Conservation (phyloP, 2,797 vertebrate genomes). For the Ctenopoma multispine region DNA sequence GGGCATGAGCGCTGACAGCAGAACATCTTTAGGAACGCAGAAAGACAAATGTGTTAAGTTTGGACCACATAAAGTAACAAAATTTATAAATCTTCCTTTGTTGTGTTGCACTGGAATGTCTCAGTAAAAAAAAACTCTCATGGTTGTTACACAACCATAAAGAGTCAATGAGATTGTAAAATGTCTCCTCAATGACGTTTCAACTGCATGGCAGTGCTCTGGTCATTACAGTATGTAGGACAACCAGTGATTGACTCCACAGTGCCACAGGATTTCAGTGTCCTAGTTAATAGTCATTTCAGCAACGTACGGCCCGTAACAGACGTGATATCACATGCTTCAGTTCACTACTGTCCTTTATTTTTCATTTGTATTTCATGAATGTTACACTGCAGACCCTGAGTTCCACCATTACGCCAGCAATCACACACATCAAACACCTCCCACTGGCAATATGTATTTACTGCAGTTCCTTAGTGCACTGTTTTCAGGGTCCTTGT, state of each 20-base stretch:
- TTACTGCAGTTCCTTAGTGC: not conserved
- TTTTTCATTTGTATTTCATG: too few relatives aligned
- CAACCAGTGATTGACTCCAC: slow-evolving; percentile 21
- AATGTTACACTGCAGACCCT: not conserved
- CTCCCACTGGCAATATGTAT: not conserved
- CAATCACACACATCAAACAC: not conserved
- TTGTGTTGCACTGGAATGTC: not conserved
- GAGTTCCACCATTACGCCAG: not conserved
- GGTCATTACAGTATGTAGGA: slow-evolving; percentile 23
- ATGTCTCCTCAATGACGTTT: not conserved
- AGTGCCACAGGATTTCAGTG: slow-evolving; percentile 1
- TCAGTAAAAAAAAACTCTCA: not conserved
- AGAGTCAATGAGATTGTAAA: not conserved
- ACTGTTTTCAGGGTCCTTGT: not conserved
- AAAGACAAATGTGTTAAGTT: not conserved
- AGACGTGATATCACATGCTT: not conserved
- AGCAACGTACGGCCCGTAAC: not conserved
- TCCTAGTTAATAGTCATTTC: slow-evolving; percentile 1
- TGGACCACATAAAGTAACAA: not conserved
- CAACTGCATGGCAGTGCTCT: not conserved
- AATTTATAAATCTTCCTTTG: not conserved
- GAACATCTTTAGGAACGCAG: not conserved
- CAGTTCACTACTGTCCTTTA: not conserved
- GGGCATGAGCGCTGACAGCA: too few relatives aligned
- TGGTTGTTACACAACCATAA: too few relatives aligned